Percentiles rank a stretch among this genome's conserved stretches.
phyloP scores from a whole-genome alignment of 2,113 vertebrate genomes.

The Lamprotornis superbus region DNA sequence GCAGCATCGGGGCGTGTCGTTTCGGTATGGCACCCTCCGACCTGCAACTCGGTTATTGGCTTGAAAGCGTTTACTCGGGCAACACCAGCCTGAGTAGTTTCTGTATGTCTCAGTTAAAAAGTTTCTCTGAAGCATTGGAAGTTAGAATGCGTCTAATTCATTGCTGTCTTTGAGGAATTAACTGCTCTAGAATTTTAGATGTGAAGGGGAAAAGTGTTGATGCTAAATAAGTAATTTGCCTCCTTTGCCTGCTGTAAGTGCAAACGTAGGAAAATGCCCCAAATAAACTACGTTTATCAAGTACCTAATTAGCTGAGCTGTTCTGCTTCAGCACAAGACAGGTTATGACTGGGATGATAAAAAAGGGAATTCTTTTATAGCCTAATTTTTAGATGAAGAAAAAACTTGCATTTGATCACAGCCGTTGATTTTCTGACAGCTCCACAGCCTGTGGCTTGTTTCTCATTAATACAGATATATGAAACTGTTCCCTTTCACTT shows the following conservation, averaged over 20 bases:
- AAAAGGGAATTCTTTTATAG: slow-evolving; percentile 52
- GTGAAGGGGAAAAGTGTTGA: slow-evolving; percentile 3
- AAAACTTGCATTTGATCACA: slow-evolving; percentile 43
- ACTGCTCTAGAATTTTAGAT: slow-evolving; percentile 49
- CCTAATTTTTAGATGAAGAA: slow-evolving; percentile 46
- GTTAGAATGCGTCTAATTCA: not conserved
- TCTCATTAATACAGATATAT: not conserved
- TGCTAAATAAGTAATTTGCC: slow-evolving; percentile 27
- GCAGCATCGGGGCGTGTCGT: no score
- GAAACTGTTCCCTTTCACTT: not conserved
- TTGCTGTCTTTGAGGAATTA: slow-evolving; percentile 24
- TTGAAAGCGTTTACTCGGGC: not conserved
- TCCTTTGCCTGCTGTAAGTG: slow-evolving; percentile 1
- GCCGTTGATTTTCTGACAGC: slow-evolving; percentile 19
- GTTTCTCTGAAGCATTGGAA: not conserved
- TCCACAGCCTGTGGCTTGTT: slow-evolving; percentile 32
- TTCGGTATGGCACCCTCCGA: no score
- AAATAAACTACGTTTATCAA: slow-evolving; percentile 59
- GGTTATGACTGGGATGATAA: slow-evolving; percentile 60
- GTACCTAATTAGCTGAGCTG: slow-evolving; percentile 57
- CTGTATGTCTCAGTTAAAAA: not conserved
- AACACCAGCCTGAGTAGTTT: not conserved
- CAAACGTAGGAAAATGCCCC: slow-evolving; percentile 42
- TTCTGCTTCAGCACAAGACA: slow-evolving; percentile 52
- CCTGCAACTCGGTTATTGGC: not conserved